These are phyloP conservation scores for Calyptommatus sinebrachiatus DNA, from an alignment of 2,113 vertebrate species.

Conservation along the genomic window DNA sequence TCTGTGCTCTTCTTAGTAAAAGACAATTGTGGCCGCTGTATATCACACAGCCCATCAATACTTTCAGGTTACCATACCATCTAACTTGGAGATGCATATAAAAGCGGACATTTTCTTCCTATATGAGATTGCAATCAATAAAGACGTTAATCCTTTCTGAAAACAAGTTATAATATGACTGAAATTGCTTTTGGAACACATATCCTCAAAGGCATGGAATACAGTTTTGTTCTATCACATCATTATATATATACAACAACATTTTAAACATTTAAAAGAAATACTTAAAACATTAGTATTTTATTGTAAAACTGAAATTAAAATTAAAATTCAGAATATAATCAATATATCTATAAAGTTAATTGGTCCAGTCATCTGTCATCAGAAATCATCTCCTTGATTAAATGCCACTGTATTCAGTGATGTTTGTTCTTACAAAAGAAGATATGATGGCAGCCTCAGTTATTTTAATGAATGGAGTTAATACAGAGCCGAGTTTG, in stretches of 20 bases:
- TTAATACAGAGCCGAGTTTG: background rate
- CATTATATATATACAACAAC: background rate
- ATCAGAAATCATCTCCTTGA: no score
- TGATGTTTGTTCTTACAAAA: no score
- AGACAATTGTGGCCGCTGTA: constrained; percentile 69
- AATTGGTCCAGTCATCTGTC: background rate
- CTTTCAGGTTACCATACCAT: constrained; percentile 56
- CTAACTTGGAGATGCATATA: constrained; percentile 68
- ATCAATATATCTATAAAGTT: background rate
- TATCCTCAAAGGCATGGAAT: constrained; percentile 1
- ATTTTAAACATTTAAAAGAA: background rate
- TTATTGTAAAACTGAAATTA: background rate
- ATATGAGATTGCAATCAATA: constrained; percentile 71
- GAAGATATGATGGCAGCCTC: no score
- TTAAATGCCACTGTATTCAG: no score
- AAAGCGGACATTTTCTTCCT: constrained; percentile 65
- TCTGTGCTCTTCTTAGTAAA: constrained; percentile 68
- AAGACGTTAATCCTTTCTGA: constrained; percentile 47
- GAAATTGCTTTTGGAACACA: constrained; percentile 35
- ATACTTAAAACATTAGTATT: background rate
- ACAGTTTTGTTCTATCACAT: constrained; percentile 28
- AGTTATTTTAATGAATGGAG: background rate
- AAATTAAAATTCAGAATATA: background rate
- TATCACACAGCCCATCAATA: constrained; percentile 73
- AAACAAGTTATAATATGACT: constrained; percentile 48